These are phyloP conservation scores for Resseliella maxima DNA, from an alignment of 2,888 invertebrate species.

Conservation along the genomic window DNA sequence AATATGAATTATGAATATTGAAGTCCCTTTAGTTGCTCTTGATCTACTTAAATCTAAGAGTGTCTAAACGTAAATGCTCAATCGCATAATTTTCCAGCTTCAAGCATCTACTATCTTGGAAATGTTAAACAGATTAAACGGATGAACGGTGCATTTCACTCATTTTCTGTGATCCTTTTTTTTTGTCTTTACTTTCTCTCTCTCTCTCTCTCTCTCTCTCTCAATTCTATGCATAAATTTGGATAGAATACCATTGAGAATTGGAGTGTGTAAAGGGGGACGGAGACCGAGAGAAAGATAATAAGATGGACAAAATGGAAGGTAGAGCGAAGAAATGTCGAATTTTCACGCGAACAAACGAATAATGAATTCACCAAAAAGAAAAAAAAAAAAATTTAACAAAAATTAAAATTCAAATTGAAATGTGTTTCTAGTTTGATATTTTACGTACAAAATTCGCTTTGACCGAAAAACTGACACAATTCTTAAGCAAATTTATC, in stretches of 20 bases:
- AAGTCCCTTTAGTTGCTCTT: not conserved
- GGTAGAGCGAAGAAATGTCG: not conserved
- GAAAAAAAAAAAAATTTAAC: too few relatives aligned
- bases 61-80: not conserved
- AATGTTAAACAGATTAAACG: not conserved
- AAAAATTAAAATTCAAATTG: slow-evolving; percentile 44
- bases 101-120: not conserved
- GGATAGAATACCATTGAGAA: not conserved
- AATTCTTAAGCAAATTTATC: too few relatives aligned
- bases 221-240: not conserved
- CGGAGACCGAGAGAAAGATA: too few relatives aligned
- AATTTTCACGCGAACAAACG: too few relatives aligned
- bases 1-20: not conserved
- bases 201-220: too few relatives aligned
- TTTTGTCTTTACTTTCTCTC: too few relatives aligned
- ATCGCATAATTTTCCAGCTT: slow-evolving; percentile 16
- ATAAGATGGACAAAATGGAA: too few relatives aligned
- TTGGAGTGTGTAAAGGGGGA: too few relatives aligned
- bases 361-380: not conserved
- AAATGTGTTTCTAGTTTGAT: not conserved
- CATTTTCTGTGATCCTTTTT: too few relatives aligned
- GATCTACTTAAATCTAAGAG: not conserved
- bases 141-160: too few relatives aligned
- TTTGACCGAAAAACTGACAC: not conserved
- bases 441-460: not conserved